Conservation (phyloP, 2,113 vertebrate genomes). For the Stegostoma tigrinum region DNA sequence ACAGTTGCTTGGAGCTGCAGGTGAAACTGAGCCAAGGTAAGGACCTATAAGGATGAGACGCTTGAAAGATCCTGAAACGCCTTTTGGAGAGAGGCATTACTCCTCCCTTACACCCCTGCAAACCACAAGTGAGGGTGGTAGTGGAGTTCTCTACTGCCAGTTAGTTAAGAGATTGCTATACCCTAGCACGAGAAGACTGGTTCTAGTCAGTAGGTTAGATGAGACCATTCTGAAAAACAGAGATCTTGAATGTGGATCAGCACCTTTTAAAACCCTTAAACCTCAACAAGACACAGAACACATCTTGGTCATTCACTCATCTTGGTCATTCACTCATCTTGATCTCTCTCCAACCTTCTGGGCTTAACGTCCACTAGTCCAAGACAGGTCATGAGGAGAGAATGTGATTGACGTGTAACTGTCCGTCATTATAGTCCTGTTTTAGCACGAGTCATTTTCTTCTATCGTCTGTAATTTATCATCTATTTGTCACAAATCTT, state of each 20-base stretch:
- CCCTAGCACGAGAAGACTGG: neutral
- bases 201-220: neutral
- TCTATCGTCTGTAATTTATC: neutral
- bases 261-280: neutral
- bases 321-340: too few relatives aligned
- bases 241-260: neutral
- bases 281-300: too few relatives aligned
- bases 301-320: too few relatives aligned
- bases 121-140: neutral
- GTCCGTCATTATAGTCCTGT: neutral
- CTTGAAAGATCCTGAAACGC: too few relatives aligned
- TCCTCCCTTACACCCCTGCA: too few relatives aligned
- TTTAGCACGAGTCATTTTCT: neutral
- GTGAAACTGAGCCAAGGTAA: too few relatives aligned
- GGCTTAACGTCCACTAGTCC: neutral
- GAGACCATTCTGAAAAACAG: neutral
- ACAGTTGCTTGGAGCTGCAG: too few relatives aligned
- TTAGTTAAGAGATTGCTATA: neutral
- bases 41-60: too few relatives aligned
- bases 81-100: too few relatives aligned
- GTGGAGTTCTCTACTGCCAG: neutral
- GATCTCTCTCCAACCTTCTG: neutral
- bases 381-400: neutral
- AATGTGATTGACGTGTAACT: neutral
- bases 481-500: neutral